Conservation (phyloP, 2,888 invertebrate genomes). For the Griposia aprilina region DNA sequence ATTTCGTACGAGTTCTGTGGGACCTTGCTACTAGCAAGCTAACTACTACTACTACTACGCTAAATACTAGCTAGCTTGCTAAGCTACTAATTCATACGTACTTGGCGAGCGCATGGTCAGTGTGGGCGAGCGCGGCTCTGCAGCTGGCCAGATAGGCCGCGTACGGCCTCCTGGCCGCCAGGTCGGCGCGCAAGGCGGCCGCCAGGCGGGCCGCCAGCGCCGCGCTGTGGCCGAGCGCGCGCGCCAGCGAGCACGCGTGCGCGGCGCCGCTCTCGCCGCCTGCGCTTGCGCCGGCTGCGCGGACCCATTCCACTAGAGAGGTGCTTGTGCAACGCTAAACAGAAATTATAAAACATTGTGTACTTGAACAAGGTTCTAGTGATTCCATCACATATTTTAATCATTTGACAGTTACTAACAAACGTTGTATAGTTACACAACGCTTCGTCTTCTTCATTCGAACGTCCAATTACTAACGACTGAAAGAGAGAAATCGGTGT, state of each 20-base stretch:
- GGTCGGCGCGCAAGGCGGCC: constrained; percentile 82
- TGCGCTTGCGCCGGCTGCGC: constrained; percentile 77
- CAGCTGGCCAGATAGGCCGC: constrained; percentile 84
- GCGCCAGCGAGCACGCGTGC: constrained; percentile 71
- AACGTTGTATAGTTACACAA: too few species aligned
- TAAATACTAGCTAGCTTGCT: too few species aligned
- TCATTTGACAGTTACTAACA: too few species aligned
- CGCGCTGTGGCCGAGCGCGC: constrained; percentile 66
- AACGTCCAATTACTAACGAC: too few species aligned
- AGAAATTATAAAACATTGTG: background rate
- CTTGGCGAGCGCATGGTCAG: constrained; percentile 73
- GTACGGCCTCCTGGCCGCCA: constrained; percentile 85
- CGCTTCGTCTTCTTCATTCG: too few species aligned
- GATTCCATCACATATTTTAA: too few species aligned
- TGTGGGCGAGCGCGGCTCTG: constrained; percentile 80
- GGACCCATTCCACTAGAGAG: constrained; percentile 84
- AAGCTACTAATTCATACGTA: background rate
- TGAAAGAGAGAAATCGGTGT: too few species aligned
- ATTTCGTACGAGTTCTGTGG: background rate
- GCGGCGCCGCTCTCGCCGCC: constrained; percentile 73
- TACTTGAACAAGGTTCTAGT: too few species aligned
- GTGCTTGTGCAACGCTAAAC: constrained; percentile 81
- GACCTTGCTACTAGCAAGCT: too few species aligned
- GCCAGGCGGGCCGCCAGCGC: background rate
- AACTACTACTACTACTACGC: too few species aligned